Evolutionary conservation across 1,140 invertebrate genomes (phyloP).

Genomic region (Leguminivora glycinivorella): DNA sequence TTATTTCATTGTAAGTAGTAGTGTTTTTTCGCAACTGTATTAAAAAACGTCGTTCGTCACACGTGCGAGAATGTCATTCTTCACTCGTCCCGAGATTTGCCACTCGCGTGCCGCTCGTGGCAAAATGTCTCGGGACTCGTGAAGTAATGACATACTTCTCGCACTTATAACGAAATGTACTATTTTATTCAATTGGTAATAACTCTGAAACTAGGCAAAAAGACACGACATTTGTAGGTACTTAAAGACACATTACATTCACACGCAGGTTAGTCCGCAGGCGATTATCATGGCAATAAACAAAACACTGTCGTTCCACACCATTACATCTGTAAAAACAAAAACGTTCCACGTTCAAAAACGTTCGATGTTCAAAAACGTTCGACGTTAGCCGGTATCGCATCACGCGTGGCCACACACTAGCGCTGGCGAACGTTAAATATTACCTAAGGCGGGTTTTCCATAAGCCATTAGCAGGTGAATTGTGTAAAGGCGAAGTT

Average conservation of each 20-base stretch:
- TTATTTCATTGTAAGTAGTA: too few species aligned
- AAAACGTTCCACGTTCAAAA: slow-evolving; percentile 4
- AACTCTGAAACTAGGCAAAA: too few species aligned
- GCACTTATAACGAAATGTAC: too few species aligned
- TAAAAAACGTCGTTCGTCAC: too few species aligned
- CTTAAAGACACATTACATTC: not conserved
- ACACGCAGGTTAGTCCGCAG: not conserved
- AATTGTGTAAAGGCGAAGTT: slow-evolving; percentile 42
- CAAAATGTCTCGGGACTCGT: too few species aligned
- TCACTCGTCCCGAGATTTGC: too few species aligned
- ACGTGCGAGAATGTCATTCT: too few species aligned
- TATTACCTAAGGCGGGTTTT: slow-evolving; percentile 15
- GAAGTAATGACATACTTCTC: too few species aligned
- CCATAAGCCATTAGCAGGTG: slow-evolving; percentile 52
- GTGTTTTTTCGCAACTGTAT: too few species aligned
- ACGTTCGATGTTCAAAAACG: slow-evolving; percentile 8
- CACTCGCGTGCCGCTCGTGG: too few species aligned
- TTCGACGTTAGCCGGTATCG: slow-evolving; percentile 35
- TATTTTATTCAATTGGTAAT: too few species aligned
- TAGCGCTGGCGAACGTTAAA: slow-evolving; percentile 28
- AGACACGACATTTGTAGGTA: not conserved
- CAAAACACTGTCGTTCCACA: slow-evolving; percentile 22
- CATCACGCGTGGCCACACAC: slow-evolving; percentile 41
- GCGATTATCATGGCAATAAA: slow-evolving; percentile 2
- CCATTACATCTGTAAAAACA: slow-evolving; percentile 24